Base-by-base conservation (phyloP, 2,888 invertebrate genomes). In the Limnephilus auricula region DNA sequence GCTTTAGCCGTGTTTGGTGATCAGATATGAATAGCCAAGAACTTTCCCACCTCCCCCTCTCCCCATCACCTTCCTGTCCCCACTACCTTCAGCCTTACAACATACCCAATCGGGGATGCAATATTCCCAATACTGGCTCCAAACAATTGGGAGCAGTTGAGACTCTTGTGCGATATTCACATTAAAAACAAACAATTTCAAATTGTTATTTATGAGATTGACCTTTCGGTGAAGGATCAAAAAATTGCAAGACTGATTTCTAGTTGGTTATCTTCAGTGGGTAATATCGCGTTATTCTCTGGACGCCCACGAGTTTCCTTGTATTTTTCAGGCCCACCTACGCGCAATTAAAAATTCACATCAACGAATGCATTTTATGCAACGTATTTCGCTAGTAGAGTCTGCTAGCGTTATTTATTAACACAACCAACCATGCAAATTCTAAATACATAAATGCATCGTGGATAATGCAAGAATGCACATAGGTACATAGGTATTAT, bases 261-360 rank as follows among this genome's bases (percentile, higher is more conserved):
- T 15, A 34, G 9, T 5, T 31, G 32, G 65, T n/a, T 65, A n/a
- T 65, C 65, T 65, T 65, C 25, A 25, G 6, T 25, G 65, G 65
- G 65, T 65, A 25, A 65, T 65, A 65, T 65, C 12, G 37, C 84
- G 37, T 84, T 84, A 84, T 87, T 87, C 65, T 6, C n/a, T n/a
- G 30, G 79, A 37, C 89, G 89, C 89, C 89, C 50, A 82, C 89
- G 40, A 31, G 82, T 50, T 83, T 84, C 84, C 78, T 65, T 83
- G 84, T 50, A 88, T 92, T 92, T 92, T 92, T 92, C 90, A 83
- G 80, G 34, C 78, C 45, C 92, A n/a, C 92, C 92, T 89, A 92
- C 92, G 92, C 90, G 79, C 87, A 83, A 92, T 92, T 92, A 92
- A 92, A 91, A 92, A 83, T 91, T 83, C 89, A 88, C 80, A 37